phyloP scores from a whole-genome alignment of 1,140 invertebrate species.

The Ridgeia piscesae region DNA sequence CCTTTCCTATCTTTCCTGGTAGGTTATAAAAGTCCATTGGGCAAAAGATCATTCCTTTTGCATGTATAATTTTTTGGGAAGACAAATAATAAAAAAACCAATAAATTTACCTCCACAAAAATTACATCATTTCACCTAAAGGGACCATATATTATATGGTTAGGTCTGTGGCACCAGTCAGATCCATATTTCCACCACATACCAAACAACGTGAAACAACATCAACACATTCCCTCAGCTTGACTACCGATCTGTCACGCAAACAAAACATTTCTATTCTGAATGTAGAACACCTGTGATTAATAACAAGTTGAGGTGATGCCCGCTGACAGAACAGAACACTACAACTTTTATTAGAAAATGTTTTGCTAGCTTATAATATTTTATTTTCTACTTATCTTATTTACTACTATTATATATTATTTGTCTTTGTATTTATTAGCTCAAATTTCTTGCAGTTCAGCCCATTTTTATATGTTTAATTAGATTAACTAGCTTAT shows the following conservation, averaged over 20 bases:
- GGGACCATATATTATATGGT: neutral
- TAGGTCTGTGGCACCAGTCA: neutral
- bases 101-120: neutral
- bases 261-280: neutral
- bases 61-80: no score
- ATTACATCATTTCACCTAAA: neutral
- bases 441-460: no score
- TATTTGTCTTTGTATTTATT: no score
- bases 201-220: neutral
- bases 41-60: no score
- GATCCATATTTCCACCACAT: neutral
- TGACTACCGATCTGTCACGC: neutral
- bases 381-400: no score
- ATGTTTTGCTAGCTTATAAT: no score
- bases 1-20: no score
- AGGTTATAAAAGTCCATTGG: no score
- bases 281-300: neutral
- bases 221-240: neutral
- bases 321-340: neutral
- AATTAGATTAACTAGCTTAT: no score
- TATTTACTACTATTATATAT: no score
- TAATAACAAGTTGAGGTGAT: neutral
- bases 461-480: no score
- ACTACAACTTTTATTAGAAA: neutral
- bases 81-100: neutral